These are phyloP conservation scores for Sparus aurata DNA, from an alignment of 2,797 vertebrate species.

Conservation along the genomic window DNA sequence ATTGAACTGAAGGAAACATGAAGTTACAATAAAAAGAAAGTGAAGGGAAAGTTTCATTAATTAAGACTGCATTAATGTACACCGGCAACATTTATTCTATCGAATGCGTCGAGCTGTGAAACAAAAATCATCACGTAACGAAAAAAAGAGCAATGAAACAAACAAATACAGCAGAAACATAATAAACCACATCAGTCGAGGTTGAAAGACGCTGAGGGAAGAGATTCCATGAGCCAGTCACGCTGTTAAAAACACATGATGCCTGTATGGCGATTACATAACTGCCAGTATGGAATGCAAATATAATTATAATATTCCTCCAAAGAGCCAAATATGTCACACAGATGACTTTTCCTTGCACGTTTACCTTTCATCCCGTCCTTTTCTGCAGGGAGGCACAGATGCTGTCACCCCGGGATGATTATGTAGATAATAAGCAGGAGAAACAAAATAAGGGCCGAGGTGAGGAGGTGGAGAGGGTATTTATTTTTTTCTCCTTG, in stretches of 20 bases:
- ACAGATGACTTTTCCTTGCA: background rate
- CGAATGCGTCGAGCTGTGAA: too few species aligned
- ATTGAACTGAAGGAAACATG: too few species aligned
- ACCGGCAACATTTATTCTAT: too few species aligned
- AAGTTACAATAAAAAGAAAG: too few species aligned
- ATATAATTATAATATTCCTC: background rate
- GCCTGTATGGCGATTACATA: background rate
- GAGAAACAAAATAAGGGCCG: background rate
- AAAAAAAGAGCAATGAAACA: background rate
- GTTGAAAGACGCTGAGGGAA: background rate
- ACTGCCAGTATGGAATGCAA: background rate
- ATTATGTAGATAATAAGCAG: slow-evolving; percentile 21
- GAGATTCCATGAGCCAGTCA: background rate
- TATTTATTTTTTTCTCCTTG: slow-evolving; percentile 32
- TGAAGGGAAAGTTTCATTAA: too few species aligned
- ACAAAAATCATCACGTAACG: background rate
- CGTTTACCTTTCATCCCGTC: background rate
- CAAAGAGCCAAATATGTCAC: background rate
- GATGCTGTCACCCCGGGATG: slow-evolving; percentile 6
- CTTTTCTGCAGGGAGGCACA: background rate
- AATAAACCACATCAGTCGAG: too few species aligned
- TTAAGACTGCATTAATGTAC: too few species aligned
- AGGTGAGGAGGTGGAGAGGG: slow-evolving; percentile 43
- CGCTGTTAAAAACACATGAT: fast-evolving
- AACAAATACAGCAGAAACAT: background rate